phyloP scores from a whole-genome alignment of 2,113 vertebrate genomes.

The Melozone crissalis region DNA sequence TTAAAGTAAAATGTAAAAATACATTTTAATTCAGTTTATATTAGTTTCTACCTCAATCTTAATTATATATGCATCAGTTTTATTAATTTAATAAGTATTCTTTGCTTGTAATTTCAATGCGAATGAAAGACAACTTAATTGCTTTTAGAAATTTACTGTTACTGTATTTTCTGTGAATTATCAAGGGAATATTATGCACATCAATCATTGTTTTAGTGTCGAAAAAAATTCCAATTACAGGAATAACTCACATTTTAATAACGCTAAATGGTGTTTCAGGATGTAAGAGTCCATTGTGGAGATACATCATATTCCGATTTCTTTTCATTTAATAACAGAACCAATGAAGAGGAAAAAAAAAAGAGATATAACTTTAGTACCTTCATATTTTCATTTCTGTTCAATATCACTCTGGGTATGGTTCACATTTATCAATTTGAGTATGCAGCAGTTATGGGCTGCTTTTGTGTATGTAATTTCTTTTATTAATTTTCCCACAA shows the following conservation, averaged over 20 bases:
- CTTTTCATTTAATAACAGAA: constrained; percentile 40
- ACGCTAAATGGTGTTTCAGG: constrained; percentile 24
- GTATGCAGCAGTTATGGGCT: neutral
- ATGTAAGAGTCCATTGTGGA: constrained; percentile 19
- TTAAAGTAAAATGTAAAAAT: neutral
- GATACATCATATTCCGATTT: constrained; percentile 46
- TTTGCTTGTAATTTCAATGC: neutral
- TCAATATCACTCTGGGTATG: constrained; percentile 45
- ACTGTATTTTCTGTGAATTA: constrained; percentile 40
- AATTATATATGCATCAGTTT: neutral
- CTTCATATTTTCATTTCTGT: constrained; percentile 50
- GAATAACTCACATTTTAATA: constrained; percentile 55
- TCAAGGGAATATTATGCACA: neutral
- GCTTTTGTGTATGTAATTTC: constrained; percentile 40
- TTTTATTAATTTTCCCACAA: constrained; percentile 53
- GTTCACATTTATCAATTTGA: constrained; percentile 42
- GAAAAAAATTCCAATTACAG: constrained; percentile 31
- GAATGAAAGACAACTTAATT: constrained; percentile 11
- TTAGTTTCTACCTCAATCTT: constrained; percentile 11
- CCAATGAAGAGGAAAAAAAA: neutral
- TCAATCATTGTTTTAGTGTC: constrained; percentile 29
- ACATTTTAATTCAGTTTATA: neutral
- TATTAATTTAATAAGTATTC: constrained; percentile 13
- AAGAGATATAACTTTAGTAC: constrained; percentile 15
- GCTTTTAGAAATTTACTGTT: constrained; percentile 4